These are phyloP conservation scores for Forbesichthys agassizii DNA, from an alignment of 2,113 vertebrate genomes.

Conservation along the genomic window DNA sequence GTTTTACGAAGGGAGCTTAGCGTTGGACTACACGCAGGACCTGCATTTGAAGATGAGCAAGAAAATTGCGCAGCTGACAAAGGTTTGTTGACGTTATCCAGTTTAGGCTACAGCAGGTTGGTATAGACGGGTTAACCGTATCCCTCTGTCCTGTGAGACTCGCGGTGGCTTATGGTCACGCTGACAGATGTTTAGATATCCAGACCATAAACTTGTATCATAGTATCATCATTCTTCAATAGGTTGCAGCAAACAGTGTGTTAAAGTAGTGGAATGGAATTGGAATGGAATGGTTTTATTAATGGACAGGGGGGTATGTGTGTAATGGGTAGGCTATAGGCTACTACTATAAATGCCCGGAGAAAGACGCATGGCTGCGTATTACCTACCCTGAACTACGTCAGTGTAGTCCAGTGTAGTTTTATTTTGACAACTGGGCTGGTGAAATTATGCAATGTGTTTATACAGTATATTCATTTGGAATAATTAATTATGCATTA, in stretches of 20 bases:
- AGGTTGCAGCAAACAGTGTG: no score
- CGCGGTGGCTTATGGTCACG: not conserved
- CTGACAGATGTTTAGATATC: no score
- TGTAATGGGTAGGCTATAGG: no score
- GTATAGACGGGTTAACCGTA: not conserved
- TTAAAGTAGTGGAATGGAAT: no score
- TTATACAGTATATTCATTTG: no score
- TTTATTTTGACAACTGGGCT: not conserved
- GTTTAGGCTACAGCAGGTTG: not conserved
- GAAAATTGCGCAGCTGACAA: constrained; percentile 97
- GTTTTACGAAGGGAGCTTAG: constrained; percentile 71
- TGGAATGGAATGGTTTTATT: no score
- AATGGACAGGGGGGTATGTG: no score
- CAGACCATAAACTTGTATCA: no score
- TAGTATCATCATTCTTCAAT: no score
- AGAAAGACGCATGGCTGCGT: not conserved
- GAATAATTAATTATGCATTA: no score
- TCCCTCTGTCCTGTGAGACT: not conserved
- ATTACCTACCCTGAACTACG: not conserved
- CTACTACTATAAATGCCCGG: no score
- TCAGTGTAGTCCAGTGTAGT: constrained; percentile 20
- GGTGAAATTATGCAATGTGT: constrained; percentile 31
- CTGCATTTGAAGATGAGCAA: constrained; percentile 98
- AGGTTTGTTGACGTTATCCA: constrained; percentile 73
- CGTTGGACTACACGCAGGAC: constrained; percentile 87